phyloP scores from a whole-genome alignment of 2,113 vertebrate species.

The Crocuta crocuta region DNA sequence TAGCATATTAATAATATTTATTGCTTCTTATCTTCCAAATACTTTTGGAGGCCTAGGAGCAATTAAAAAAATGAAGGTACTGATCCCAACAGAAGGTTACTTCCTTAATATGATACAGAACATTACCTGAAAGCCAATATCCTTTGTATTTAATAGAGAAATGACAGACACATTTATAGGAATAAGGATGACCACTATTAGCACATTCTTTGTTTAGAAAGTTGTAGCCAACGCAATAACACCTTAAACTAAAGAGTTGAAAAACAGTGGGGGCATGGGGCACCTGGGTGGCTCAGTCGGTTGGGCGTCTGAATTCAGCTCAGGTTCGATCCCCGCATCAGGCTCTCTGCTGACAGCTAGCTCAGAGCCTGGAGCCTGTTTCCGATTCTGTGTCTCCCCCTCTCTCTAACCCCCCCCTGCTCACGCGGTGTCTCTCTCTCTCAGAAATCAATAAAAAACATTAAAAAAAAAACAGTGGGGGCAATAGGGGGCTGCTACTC shows the following conservation, averaged over 20 bases:
- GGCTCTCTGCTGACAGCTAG: no score
- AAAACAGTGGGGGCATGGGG: neutral
- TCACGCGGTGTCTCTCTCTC: no score
- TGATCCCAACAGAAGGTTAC: neutral
- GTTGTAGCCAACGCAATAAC: neutral
- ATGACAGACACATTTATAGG: neutral
- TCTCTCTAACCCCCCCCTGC: no score
- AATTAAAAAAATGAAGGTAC: neutral
- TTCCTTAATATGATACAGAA: neutral
- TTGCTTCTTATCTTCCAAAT: neutral
- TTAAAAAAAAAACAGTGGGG: neutral
- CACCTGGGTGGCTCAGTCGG: no score
- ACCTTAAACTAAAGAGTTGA: neutral
- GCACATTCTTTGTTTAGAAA: neutral
- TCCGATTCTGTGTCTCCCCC: no score
- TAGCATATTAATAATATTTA: neutral
- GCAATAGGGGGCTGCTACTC: no score
- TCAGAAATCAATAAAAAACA: no score
- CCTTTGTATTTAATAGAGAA: neutral
- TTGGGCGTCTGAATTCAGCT: no score
- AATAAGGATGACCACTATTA: neutral
- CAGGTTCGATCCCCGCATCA: no score
- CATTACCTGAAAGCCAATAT: neutral
- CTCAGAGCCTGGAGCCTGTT: no score
- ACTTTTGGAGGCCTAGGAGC: neutral